These are phyloP conservation scores for Pogonomyrmex barbatus DNA, from an alignment of 1,140 invertebrate genomes.

Conservation along the genomic window DNA sequence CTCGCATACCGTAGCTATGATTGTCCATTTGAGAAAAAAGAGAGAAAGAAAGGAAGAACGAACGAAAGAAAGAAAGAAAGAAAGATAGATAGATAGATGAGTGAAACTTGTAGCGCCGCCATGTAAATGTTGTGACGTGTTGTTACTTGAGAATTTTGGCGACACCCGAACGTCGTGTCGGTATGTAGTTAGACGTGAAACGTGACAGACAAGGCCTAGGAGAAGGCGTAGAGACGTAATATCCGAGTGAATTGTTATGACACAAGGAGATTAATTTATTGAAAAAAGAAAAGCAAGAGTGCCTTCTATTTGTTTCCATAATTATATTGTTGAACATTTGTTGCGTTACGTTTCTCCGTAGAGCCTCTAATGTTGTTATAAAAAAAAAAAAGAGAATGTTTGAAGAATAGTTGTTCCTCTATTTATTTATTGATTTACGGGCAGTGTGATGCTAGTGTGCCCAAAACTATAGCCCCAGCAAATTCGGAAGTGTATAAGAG, in stretches of 20 bases:
- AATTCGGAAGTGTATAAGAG: constrained; percentile 78
- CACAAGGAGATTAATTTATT: constrained; percentile 83
- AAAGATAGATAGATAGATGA: constrained; percentile 30
- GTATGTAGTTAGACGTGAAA: constrained; percentile 60
- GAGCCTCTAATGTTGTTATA: constrained; percentile 85
- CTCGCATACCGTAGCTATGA: constrained; percentile 83
- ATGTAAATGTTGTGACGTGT: constrained; percentile 60
- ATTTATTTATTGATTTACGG: constrained; percentile 84
- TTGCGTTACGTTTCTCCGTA: constrained; percentile 84
- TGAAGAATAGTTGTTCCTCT: constrained; percentile 84
- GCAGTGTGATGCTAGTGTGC: constrained; percentile 46
- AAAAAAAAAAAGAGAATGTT: constrained; percentile 80
- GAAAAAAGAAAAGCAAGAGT: constrained; percentile 81
- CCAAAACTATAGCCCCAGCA: constrained; percentile 73
- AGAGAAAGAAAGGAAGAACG: constrained; percentile 62
- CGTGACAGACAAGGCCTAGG: constrained; percentile 79
- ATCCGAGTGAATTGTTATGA: constrained; percentile 77
- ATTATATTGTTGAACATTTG: constrained; percentile 85
- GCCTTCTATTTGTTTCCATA: constrained; percentile 86
- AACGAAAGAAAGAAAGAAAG: constrained; percentile 66
- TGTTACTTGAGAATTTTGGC: constrained; percentile 61
- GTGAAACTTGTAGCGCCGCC: constrained; percentile 51
- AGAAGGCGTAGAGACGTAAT: constrained; percentile 67
- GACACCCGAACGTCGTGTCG: constrained; percentile 54
- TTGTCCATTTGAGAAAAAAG: constrained; percentile 78